A percentile compares a stretch with the other conserved stretches of the same genome.
phyloP scores from a whole-genome alignment of 2,113 vertebrate genomes.

The Oncorhynchus clarkii region DNA sequence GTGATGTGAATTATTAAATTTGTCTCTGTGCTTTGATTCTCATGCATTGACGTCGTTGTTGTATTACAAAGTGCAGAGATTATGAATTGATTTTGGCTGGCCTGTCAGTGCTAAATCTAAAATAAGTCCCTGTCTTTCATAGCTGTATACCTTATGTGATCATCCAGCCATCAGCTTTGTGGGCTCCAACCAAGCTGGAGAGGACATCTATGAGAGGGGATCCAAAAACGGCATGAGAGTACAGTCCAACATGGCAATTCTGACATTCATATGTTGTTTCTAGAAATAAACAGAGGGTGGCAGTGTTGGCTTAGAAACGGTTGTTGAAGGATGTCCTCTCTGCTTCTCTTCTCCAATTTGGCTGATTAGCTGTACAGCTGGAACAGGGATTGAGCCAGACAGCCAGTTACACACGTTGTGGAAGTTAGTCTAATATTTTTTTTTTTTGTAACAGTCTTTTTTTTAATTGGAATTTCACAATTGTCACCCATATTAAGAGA shows the following conservation, averaged over 20 bases:
- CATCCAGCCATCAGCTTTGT: conserved; percentile 98
- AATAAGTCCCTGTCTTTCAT: conserved; percentile 47
- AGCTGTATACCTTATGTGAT: conserved; percentile 97
- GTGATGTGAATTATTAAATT: background rate
- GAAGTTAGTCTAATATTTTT: background rate
- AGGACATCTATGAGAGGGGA: conserved; percentile 95
- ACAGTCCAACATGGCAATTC: conserved; percentile 94
- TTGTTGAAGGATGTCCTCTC: background rate
- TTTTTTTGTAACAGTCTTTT: too few species aligned
- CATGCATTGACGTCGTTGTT: background rate
- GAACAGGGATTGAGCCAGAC: conserved; percentile 5
- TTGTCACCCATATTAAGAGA: too few species aligned
- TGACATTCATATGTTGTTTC: background rate
- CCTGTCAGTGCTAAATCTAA: background rate
- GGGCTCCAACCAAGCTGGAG: conserved; percentile 95
- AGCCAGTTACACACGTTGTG: background rate
- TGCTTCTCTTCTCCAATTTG: background rate
- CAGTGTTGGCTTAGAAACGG: conserved; percentile 47
- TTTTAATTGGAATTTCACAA: too few species aligned
- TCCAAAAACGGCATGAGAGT: conserved; percentile 74
- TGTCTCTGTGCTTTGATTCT: background rate
- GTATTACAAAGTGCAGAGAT: background rate
- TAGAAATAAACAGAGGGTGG: conserved; percentile 60
- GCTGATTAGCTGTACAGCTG: conserved; percentile 13
- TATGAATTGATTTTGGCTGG: background rate